These are phyloP conservation scores for Polydrusus pterygomalis DNA, from an alignment of 2,888 invertebrate species.

Conservation along the genomic window DNA sequence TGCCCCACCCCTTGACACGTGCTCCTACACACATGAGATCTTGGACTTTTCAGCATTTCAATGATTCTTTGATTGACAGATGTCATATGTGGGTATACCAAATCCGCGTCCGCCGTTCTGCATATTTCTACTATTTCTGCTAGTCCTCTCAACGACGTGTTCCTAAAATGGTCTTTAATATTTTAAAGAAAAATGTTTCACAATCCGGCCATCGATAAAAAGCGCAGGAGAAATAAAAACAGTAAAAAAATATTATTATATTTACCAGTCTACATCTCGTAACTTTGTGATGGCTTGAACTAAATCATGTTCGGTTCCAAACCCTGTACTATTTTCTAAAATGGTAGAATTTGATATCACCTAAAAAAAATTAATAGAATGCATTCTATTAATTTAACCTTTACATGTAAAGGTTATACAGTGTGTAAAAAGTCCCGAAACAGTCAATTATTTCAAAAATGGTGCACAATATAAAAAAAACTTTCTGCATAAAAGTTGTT, in stretches of 20 bases:
- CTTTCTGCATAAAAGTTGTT: no score
- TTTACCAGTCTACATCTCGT: constrained; percentile 65
- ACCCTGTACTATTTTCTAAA: constrained; percentile 49
- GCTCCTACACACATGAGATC: constrained; percentile 70
- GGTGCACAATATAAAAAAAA: no score
- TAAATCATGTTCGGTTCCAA: constrained; percentile 56
- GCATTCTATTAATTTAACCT: no score
- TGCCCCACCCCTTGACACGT: constrained; percentile 71
- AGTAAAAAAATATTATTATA: constrained; percentile 13
- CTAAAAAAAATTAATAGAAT: constrained; percentile 25
- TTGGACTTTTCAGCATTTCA: constrained; percentile 69
- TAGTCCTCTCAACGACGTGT: constrained; percentile 66
- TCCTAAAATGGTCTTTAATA: constrained; percentile 62
- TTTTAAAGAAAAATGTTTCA: constrained; percentile 42
- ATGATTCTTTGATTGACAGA: constrained; percentile 69
- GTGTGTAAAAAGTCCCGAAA: no score
- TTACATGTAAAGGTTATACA: no score
- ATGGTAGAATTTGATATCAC: constrained; percentile 47
- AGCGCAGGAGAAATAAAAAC: neutral
- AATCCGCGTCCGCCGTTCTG: constrained; percentile 61
- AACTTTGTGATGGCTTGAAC: constrained; percentile 62
- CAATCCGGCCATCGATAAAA: neutral
- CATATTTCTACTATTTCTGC: constrained; percentile 69
- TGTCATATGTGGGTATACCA: constrained; percentile 68
- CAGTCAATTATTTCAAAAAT: no score